Conservation (phyloP, 2,797 vertebrate genomes). For the Spatula clypeata region DNA sequence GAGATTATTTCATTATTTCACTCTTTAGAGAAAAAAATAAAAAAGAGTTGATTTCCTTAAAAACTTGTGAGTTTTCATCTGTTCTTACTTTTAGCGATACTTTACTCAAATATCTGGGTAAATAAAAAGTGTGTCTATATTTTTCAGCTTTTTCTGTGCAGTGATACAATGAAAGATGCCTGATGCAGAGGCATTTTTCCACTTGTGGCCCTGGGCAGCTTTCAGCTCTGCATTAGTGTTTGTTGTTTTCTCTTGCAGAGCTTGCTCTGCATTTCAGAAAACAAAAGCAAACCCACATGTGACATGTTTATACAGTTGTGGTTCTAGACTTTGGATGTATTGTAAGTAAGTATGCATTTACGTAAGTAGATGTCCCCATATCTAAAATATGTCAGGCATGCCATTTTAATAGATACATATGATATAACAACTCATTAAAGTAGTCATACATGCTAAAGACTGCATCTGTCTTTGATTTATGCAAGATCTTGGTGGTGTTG, state of each 20-base stretch:
- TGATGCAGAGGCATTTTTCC: neutral
- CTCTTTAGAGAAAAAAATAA: neutral
- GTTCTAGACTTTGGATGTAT: neutral
- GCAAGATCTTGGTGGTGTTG: neutral
- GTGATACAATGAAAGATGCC: neutral
- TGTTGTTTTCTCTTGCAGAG: neutral
- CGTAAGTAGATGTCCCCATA: neutral
- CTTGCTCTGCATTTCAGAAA: constrained; percentile 4
- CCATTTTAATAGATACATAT: neutral
- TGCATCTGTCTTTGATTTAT: neutral
- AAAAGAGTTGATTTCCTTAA: neutral
- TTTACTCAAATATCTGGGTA: neutral
- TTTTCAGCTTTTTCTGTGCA: neutral
- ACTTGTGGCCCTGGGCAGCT: neutral
- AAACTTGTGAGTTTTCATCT: neutral
- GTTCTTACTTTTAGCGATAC: neutral
- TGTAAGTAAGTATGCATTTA: neutral
- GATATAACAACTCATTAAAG: neutral
- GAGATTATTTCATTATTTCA: neutral
- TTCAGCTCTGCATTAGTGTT: neutral
- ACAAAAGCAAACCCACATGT: accelerated
- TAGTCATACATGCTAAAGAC: neutral
- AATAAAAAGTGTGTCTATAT: neutral
- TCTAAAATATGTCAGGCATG: neutral
- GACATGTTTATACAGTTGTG: neutral